Conservation (phyloP, 2,888 invertebrate species). For the Brachycybe producta region DNA sequence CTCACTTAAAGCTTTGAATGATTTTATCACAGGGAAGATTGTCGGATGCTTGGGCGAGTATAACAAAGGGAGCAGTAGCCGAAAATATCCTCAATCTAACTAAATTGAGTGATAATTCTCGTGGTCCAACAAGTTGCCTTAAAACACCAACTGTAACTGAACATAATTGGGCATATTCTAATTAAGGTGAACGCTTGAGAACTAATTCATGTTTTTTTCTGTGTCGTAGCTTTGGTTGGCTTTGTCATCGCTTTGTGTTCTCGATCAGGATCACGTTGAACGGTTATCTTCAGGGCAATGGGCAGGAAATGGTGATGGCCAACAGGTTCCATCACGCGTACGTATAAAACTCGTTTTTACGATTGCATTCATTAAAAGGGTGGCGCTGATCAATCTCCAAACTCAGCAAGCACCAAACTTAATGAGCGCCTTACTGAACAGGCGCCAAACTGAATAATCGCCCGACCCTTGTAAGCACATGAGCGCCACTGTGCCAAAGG, state of each 20-base stretch:
- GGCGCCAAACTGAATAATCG: too few species aligned
- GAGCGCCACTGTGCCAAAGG: too few species aligned
- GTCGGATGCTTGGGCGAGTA: conserved; percentile 68
- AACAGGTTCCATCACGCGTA: conserved; percentile 41
- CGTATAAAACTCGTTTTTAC: conserved; percentile 2
- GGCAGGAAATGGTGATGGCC: conserved; percentile 49
- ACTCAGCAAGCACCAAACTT: too few species aligned
- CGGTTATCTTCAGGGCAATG: conserved; percentile 63
- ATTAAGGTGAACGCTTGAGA: conserved; percentile 1
- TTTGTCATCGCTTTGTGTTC: conserved; percentile 79
- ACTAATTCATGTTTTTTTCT: background rate
- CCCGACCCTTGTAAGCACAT: too few species aligned
- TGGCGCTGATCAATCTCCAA: too few species aligned
- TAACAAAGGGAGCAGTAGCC: conserved; percentile 76
- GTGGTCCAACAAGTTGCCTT: conserved; percentile 63
- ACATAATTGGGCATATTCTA: background rate
- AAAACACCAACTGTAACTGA: conserved; percentile 55
- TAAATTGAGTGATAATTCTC: conserved; percentile 58
- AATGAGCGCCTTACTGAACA: too few species aligned
- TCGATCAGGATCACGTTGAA: conserved; percentile 83
- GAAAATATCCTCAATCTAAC: conserved; percentile 73
- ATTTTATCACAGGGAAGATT: conserved; percentile 55
- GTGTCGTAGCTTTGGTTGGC: conserved; percentile 55
- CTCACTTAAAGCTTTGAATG: background rate
- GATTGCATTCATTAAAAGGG: too few species aligned